Percentiles rank a stretch among this genome's conserved stretches.
phyloP scores from a whole-genome alignment of 2,888 invertebrate genomes.

The Andrena fulva region DNA sequence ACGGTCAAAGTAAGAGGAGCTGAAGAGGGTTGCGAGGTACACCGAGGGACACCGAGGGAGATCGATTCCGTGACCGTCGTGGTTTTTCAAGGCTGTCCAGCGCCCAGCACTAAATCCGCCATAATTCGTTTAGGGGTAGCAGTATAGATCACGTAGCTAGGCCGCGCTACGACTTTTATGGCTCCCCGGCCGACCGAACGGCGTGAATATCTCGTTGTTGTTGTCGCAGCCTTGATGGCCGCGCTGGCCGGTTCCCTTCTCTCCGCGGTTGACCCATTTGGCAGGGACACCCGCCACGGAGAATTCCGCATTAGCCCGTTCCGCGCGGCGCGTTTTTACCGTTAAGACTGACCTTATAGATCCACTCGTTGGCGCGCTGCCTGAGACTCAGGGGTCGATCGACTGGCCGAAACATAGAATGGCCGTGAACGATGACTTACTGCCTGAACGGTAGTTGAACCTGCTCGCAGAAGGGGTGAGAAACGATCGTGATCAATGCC shows the following conservation, averaged over 20 bases:
- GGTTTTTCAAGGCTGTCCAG: slow-evolving; percentile 66
- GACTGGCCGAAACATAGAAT: slow-evolving; percentile 82
- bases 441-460: slow-evolving; percentile 49
- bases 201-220: slow-evolving; percentile 29
- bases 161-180: slow-evolving; percentile 65
- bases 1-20: not conserved
- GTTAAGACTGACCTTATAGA: slow-evolving; percentile 81
- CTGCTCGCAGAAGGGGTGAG: slow-evolving; percentile 38
- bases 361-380: slow-evolving; percentile 80
- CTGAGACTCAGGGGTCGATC: slow-evolving; percentile 78
- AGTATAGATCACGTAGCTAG: slow-evolving; percentile 47
- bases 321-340: slow-evolving; percentile 65
- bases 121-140: slow-evolving; percentile 67
- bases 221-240: slow-evolving; percentile 40
- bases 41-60: slow-evolving; percentile 13
- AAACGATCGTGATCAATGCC: slow-evolving; percentile 12
- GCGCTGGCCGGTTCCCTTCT: slow-evolving; percentile 30
- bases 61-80: slow-evolving; percentile 71
- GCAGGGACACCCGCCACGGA: slow-evolving; percentile 63
- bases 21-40: not conserved
- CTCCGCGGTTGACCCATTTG: slow-evolving; percentile 74
- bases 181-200: slow-evolving; percentile 38
- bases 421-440: slow-evolving; percentile 73
- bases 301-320: slow-evolving; percentile 68
- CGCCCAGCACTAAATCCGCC: slow-evolving; percentile 57